Percentiles rank a stretch among this genome's conserved stretches.
Evolutionary conservation across 2,888 invertebrate genomes (phyloP).

Genomic region (Steinernema carpocapsae): DNA sequence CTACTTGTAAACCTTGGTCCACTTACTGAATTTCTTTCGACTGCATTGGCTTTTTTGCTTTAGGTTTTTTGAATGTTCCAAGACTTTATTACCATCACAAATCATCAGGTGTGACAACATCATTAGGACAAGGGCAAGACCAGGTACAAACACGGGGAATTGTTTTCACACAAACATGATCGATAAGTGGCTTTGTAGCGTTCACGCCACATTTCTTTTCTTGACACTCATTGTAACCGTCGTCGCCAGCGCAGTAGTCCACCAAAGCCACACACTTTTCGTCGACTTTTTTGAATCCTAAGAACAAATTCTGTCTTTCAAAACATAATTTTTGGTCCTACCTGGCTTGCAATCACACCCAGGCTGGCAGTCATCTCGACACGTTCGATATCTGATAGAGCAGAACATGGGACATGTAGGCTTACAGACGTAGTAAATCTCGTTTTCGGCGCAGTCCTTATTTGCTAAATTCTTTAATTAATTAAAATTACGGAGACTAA

Average conservation of each 20-base stretch:
- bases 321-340: too few species aligned
- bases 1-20: too few species aligned
- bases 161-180: not conserved
- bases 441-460: not conserved
- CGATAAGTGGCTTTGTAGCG: not conserved
- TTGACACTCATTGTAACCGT: not conserved
- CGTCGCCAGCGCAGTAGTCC: not conserved
- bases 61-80: too few species aligned
- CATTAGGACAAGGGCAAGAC: not conserved
- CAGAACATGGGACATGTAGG: not conserved
- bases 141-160: not conserved
- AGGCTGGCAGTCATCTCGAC: not conserved
- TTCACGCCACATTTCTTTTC: not conserved
- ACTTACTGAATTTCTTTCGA: too few species aligned
- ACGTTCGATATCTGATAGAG: not conserved
- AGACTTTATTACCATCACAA: too few species aligned
- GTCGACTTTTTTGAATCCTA: not conserved
- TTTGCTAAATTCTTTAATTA: too few species aligned
- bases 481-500: too few species aligned
- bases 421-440: slow-evolving; percentile 8
- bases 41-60: too few species aligned
- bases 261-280: not conserved
- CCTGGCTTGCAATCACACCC: not conserved
- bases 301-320: not conserved
- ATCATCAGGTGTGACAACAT: not conserved